Conservation (phyloP, 2,888 invertebrate genomes). For the Drymonia ruficornis region DNA sequence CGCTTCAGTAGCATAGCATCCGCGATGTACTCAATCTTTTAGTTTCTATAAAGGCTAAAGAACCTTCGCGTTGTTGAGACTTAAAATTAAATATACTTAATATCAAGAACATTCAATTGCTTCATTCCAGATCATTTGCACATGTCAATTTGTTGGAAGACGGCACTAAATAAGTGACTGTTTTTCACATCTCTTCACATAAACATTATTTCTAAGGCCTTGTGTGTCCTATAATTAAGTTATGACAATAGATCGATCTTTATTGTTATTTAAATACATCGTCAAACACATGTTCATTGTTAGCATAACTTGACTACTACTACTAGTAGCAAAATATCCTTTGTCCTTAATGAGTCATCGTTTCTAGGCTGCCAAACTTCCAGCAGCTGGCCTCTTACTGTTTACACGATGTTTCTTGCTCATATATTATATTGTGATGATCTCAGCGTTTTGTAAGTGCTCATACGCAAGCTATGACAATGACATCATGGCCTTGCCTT, state of each 20-base stretch:
- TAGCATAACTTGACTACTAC: neutral
- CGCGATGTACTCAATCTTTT: conserved; percentile 17
- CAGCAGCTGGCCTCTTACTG: conserved; percentile 26
- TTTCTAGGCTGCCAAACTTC: conserved; percentile 9
- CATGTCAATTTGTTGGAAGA: conserved; percentile 12
- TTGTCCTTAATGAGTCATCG: conserved; percentile 5
- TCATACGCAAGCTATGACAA: conserved; percentile 59
- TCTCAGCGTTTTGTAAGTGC: conserved; percentile 62
- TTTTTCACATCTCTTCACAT: neutral
- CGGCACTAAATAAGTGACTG: neutral
- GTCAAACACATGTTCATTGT: neutral
- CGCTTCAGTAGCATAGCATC: conserved; percentile 7
- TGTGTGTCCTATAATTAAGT: neutral
- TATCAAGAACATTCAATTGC: conserved; percentile 33
- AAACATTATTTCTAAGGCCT: neutral
- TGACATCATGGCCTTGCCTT: conserved; percentile 70
- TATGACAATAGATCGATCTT: neutral
- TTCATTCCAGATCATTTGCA: conserved; percentile 33
- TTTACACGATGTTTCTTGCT: conserved; percentile 45
- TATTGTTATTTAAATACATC: conserved; percentile 2
- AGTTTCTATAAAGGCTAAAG: conserved; percentile 25
- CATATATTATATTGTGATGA: conserved; percentile 65
- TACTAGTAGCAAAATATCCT: conserved; percentile 3
- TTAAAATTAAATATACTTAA: conserved; percentile 2
- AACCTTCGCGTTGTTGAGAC: conserved; percentile 20